Conservation (phyloP, 2,113 vertebrate species). For the Leptocoma aspasia region DNA sequence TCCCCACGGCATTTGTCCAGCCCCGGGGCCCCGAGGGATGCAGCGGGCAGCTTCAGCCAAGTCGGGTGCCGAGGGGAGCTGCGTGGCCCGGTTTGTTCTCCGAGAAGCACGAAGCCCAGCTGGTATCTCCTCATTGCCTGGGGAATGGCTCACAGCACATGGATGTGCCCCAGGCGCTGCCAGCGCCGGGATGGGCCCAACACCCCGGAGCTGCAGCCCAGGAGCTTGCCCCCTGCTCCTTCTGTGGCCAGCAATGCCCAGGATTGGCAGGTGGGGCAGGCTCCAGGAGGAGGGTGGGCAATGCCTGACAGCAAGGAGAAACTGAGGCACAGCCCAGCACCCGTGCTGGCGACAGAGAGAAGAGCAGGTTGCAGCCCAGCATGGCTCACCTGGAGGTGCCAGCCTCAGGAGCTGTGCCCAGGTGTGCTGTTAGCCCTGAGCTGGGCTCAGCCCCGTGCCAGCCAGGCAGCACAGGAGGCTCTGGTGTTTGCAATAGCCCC, state of each 20-base stretch:
- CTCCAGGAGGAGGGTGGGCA: background rate
- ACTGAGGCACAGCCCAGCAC: background rate
- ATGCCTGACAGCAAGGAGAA: background rate
- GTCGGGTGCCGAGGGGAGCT: background rate
- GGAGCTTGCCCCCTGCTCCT: background rate
- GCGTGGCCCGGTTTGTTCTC: background rate
- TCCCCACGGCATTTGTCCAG: accelerated
- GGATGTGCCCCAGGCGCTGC: background rate
- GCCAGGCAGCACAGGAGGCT: background rate
- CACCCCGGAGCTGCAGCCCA: accelerated
- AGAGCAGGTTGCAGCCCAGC: background rate
- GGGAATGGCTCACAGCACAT: background rate
- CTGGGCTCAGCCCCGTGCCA: accelerated
- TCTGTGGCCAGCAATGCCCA: accelerated
- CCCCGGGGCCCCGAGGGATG: accelerated
- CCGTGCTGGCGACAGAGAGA: background rate
- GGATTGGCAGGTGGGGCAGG: background rate
- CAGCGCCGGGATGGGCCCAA: accelerated
- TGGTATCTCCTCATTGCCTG: background rate
- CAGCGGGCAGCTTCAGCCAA: background rate
- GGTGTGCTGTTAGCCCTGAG: background rate
- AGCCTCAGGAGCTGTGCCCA: background rate
- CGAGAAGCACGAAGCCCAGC: background rate
- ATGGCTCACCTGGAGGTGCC: background rate
- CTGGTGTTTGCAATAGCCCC: background rate